Conservation (phyloP, 1,140 invertebrate species). For the Euglossa dilemma region DNA sequence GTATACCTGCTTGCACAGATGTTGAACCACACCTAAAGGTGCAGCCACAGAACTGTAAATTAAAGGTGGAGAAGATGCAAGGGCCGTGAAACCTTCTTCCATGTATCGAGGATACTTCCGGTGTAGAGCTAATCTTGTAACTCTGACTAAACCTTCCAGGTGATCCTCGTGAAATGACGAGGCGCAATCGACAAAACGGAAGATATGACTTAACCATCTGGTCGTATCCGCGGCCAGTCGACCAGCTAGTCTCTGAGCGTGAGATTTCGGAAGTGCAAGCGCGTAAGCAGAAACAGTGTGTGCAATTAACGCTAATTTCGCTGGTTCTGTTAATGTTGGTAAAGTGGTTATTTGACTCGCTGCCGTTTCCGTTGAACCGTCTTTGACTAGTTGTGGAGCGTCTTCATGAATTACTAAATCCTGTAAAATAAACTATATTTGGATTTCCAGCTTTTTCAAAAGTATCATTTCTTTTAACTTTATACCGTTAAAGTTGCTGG, state of each 20-base stretch:
- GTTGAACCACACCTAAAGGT: slow-evolving; percentile 88
- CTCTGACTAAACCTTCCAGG: slow-evolving; percentile 88
- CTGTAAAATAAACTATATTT: slow-evolving; percentile 65
- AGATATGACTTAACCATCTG: slow-evolving; percentile 90
- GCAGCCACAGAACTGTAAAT: slow-evolving; percentile 92
- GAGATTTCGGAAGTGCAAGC: slow-evolving; percentile 86
- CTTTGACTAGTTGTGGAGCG: slow-evolving; percentile 73
- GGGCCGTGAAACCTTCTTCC: slow-evolving; percentile 90
- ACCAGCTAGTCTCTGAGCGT: slow-evolving; percentile 87
- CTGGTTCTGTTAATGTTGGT: slow-evolving; percentile 84
- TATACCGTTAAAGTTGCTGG: neutral
- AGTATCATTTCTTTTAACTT: neutral
- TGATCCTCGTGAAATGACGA: slow-evolving; percentile 91
- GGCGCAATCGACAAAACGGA: slow-evolving; percentile 87
- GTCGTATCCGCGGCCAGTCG: slow-evolving; percentile 89
- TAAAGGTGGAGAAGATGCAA: slow-evolving; percentile 88
- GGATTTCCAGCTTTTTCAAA: neutral
- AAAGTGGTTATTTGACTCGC: slow-evolving; percentile 77
- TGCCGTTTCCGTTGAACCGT: slow-evolving; percentile 71
- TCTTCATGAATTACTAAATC: slow-evolving; percentile 82
- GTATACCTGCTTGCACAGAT: slow-evolving; percentile 88
- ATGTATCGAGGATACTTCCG: slow-evolving; percentile 91
- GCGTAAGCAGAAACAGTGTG: slow-evolving; percentile 90
- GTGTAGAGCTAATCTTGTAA: slow-evolving; percentile 90
- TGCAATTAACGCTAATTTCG: slow-evolving; percentile 87